Percentiles rank a stretch among this genome's conserved stretches.
Conservation (phyloP, 2,888 invertebrate genomes). For the Drymonia ruficornis region DNA sequence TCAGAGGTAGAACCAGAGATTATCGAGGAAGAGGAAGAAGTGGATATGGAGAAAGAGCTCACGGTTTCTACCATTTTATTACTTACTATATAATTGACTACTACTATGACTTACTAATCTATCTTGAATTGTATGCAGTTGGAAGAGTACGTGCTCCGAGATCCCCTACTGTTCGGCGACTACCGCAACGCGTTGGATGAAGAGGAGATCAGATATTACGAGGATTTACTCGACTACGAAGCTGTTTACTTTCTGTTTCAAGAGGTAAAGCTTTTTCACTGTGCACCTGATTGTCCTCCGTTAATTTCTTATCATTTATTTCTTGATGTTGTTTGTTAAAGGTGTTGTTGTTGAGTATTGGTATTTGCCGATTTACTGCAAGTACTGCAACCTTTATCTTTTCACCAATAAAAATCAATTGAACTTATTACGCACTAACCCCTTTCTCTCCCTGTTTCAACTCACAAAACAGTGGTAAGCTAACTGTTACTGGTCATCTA, state of each 20-base stretch:
- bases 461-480: too few species aligned
- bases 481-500: too few species aligned
- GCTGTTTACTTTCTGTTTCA: constrained; percentile 94
- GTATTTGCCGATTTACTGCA: too few species aligned
- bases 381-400: too few species aligned
- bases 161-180: constrained; percentile 95
- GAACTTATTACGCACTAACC: too few species aligned
- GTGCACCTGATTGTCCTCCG: too few species aligned
- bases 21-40: constrained; percentile 59
- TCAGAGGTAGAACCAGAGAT: constrained; percentile 29
- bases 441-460: too few species aligned
- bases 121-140: constrained; percentile 49
- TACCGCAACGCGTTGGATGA: constrained; percentile 94
- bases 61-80: constrained; percentile 50
- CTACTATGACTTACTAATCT: too few species aligned
- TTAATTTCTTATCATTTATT: too few species aligned
- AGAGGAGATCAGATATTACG: constrained; percentile 91
- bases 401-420: too few species aligned
- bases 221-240: constrained; percentile 95
- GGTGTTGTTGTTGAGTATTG: too few species aligned
- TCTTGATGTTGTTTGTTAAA: too few species aligned
- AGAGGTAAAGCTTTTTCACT: constrained; percentile 84
- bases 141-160: constrained; percentile 89
- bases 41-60: constrained; percentile 61
- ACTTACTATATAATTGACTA: not conserved